Evolutionary conservation across 2,113 vertebrate species (phyloP).

Genomic region (Bolborhynchus lineola): DNA sequence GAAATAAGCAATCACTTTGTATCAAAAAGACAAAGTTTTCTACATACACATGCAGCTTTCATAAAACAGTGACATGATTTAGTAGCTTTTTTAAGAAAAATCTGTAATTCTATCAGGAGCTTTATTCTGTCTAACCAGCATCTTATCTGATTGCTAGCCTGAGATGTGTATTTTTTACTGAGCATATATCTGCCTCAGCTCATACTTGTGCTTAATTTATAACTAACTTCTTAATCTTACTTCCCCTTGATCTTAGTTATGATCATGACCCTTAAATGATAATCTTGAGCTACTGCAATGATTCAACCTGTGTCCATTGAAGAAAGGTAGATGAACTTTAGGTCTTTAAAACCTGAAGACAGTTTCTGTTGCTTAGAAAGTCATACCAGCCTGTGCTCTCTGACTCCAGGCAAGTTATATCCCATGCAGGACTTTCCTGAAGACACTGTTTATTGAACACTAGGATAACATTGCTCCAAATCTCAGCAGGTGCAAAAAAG

Average conservation of each 20-base stretch:
- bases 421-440: neutral
- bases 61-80: neutral
- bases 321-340: neutral
- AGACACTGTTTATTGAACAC: neutral
- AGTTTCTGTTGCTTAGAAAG: neutral
- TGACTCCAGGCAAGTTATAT: neutral
- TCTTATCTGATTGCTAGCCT: neutral
- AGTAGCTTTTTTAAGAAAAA: neutral
- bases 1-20: constrained; percentile 50
- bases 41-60: neutral
- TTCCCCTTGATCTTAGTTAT: neutral
- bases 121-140: neutral
- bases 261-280: neutral
- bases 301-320: neutral
- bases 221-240: neutral
- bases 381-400: neutral
- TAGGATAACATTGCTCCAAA: neutral
- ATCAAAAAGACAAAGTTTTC: constrained; percentile 18
- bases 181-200: neutral
- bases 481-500: neutral
- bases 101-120: neutral
- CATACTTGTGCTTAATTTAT: neutral
- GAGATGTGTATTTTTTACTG: neutral
- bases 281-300: neutral
- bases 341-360: neutral